Evolutionary conservation across 2,888 invertebrate species (phyloP), one percentile per base, ranked within the genome.

Genomic region (Dryadula phaetusa): DNA sequence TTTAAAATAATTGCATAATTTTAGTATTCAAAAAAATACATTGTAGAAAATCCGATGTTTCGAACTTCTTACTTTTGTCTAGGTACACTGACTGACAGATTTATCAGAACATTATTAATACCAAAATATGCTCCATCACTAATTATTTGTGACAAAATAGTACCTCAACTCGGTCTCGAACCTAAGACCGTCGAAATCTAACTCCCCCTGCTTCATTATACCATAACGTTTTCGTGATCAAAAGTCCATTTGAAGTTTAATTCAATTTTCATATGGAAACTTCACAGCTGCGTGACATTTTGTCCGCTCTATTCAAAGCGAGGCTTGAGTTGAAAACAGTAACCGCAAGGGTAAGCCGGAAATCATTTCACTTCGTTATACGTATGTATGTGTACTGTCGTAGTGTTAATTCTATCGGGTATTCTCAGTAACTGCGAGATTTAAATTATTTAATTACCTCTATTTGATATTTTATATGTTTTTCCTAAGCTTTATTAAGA

Each of bases 241-340:
- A 46, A 47, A 25, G 46, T 18, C 37, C 22, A 37, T 64, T 44
- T 37, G 28, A 22, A 32, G 12, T 47, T 25, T 46, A 64, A 64
- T 56, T 64, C 37, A 56, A 64, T 56, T 64, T 64, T 64, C 56
- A 64, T 64, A 54, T 47, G 56, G 34, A 56, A 64, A 64, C 37
- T 64, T 32, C 37, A 46, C 25, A 37, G 32, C 64, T 47, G 22
- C 8, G n/a, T n/a, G 40, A 56, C 56, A 56, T 40, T 56, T 56
- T 25, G 40, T 40, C 40, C 37, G 8, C 37, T 40, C 37, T 37
- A 56, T 37, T 56, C 54, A 37, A 22, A 54, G 37, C 37, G n/a
- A 56, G 49, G 49, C 28, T 52, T 8, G 28, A 56, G 25, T 37
- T 40, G n/a, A 25, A 22, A 40, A 56, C 56, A 40, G 22, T 16